Evolutionary conservation across 2,888 invertebrate species (phyloP).

Genomic region (Eugnorisma glareosa): DNA sequence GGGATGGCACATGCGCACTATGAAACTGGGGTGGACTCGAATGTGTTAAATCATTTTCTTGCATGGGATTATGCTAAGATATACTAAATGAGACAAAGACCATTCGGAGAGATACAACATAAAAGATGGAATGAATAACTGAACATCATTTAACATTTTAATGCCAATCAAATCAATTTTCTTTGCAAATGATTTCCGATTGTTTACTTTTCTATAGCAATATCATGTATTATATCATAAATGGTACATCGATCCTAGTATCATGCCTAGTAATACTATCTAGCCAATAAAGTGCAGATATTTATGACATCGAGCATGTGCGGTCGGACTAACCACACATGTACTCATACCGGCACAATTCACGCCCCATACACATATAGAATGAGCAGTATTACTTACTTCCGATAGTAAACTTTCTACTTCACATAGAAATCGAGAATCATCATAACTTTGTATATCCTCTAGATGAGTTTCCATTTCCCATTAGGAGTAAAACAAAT

Average conservation of each 20-base stretch:
- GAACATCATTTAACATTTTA: neutral
- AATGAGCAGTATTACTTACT: conserved; percentile 56
- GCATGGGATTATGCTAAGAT: neutral
- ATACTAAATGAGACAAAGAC: conserved; percentile 1
- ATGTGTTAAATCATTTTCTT: conserved; percentile 21
- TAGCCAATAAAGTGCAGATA: conserved; percentile 28
- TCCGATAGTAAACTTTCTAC: conserved; percentile 60
- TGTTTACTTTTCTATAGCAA: neutral
- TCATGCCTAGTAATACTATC: neutral
- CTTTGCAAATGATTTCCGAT: neutral
- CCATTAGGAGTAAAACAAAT: conserved; percentile 7
- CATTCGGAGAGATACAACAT: neutral
- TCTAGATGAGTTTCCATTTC: conserved; percentile 39
- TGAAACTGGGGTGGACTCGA: too few species aligned
- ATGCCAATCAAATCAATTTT: neutral
- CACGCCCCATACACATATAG: conserved; percentile 60
- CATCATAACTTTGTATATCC: conserved; percentile 33
- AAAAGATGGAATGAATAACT: neutral
- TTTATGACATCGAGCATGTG: conserved; percentile 54
- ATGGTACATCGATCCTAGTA: neutral
- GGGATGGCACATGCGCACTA: too few species aligned
- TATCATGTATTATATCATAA: neutral
- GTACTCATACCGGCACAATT: conserved; percentile 45
- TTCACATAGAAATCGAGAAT: conserved; percentile 58
- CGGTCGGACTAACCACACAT: conserved; percentile 46